These are phyloP conservation scores for Dexiosoma caninum DNA, from an alignment of 2,888 invertebrate genomes.

Conservation along the genomic window DNA sequence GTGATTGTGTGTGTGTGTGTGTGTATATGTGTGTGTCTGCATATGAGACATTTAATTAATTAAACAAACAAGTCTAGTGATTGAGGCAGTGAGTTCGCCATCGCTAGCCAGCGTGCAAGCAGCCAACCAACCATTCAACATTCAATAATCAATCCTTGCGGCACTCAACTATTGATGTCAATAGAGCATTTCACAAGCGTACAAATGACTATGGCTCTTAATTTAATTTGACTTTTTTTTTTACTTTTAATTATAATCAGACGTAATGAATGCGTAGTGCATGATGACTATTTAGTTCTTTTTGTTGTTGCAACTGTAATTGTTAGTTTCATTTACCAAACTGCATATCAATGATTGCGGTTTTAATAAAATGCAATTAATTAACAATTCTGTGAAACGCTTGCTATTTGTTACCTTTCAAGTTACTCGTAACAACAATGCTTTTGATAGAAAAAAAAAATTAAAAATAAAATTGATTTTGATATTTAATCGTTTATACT, in stretches of 20 bases:
- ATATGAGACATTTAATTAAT: slow-evolving; percentile 17
- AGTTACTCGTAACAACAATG: neutral
- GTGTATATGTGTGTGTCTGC: no score
- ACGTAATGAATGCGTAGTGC: neutral
- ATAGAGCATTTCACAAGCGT: slow-evolving; percentile 42
- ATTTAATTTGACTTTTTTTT: slow-evolving; percentile 15
- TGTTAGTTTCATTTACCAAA: slow-evolving; percentile 28
- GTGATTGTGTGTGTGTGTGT: neutral
- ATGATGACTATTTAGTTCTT: neutral
- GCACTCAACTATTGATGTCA: slow-evolving; percentile 29
- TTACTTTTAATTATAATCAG: neutral
- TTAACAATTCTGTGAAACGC: slow-evolving; percentile 12
- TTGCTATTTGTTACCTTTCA: slow-evolving; percentile 15
- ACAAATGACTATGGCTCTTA: slow-evolving; percentile 15
- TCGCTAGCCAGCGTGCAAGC: neutral
- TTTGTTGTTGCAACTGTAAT: slow-evolving; percentile 12
- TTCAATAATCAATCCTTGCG: slow-evolving; percentile 2
- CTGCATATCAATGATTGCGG: slow-evolving; percentile 25
- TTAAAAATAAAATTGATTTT: slow-evolving; percentile 16
- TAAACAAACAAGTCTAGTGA: slow-evolving; percentile 19
- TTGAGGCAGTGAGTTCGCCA: neutral
- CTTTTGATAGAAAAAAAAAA: slow-evolving; percentile 28
- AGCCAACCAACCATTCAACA: neutral
- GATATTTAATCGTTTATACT: slow-evolving; percentile 25
- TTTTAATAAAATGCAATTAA: slow-evolving; percentile 59